phyloP scores from a whole-genome alignment of 2,113 vertebrate species.

The Poecile atricapillus region DNA sequence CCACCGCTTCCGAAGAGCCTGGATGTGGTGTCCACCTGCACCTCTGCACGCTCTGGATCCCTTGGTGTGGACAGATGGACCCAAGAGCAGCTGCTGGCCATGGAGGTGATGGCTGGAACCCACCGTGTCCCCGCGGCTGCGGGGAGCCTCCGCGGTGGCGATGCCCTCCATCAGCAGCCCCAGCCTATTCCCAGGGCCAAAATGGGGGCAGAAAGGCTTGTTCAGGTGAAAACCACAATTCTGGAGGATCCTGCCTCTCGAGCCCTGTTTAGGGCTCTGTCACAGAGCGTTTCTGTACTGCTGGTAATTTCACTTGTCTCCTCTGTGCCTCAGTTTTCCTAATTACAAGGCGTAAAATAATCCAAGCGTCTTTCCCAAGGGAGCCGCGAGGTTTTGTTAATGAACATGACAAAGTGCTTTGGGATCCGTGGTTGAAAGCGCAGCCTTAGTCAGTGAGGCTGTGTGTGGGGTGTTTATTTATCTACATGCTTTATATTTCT shows the following conservation, averaged over 20 bases:
- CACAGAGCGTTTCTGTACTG: background rate
- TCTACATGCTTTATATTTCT: constrained; percentile 46
- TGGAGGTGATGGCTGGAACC: background rate
- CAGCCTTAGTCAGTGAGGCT: background rate
- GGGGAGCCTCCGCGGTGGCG: accelerated
- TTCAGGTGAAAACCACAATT: background rate
- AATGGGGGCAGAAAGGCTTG: background rate
- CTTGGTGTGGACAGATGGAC: accelerated
- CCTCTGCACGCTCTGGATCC: background rate
- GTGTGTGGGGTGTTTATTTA: constrained; percentile 55
- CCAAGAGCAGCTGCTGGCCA: accelerated
- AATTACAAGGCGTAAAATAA: constrained; percentile 62
- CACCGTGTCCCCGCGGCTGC: accelerated
- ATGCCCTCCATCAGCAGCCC: background rate
- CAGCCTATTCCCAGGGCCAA: background rate
- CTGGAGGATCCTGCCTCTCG: background rate
- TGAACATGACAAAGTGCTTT: constrained; percentile 62
- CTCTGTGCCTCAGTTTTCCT: constrained; percentile 63
- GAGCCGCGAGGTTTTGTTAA: constrained; percentile 54
- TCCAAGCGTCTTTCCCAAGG: constrained; percentile 29
- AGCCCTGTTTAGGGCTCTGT: background rate
- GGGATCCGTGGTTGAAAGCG: constrained; percentile 45
- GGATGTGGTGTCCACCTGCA: background rate
- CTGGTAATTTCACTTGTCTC: constrained; percentile 52
- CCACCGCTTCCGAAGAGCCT: accelerated